Evolutionary conservation across 2,797 vertebrate species (phyloP), one percentile per base, ranked within the genome.

Genomic region (Staurois parvus): DNA sequence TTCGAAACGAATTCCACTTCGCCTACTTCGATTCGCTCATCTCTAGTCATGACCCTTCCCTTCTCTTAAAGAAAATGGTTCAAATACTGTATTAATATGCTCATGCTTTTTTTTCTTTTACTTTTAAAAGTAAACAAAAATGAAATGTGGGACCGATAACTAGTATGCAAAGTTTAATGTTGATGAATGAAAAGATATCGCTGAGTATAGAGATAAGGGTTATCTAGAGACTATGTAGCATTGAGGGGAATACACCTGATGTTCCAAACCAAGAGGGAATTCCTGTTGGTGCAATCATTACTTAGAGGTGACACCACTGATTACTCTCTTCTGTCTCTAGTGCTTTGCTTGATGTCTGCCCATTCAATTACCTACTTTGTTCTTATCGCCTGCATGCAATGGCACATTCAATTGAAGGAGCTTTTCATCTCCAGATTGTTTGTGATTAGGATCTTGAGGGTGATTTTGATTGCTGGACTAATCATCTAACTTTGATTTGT

Each of bases 401-500:
- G 77, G 42, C 40, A 79, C 66, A 34, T 69, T 52, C 66, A 79
- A 34, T 69, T 66, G 40, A 79, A 69, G 48, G 21, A 79, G 77
- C 64, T 69, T 79, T 69, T 79, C 66, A 52, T 69, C 29, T 79
- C 10, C 7, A 19, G 37, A 29, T 79, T 69, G n/a, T 32, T 69
- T 79, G 64, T 30, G 77, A 69, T 79, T 69, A 79, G 19, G 40
- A 79, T 79, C 77, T 79, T 30, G 52, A 69, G 19, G 10, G 77
- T 52, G 29, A 69, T 69, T 69, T 79, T 79, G 77, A 69, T 69
- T 11, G 10, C 28, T 52, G 42, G 28, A 69, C 77, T 69, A 69
- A 79, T 79, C 40, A 69, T 79, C 40, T n/a, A 52, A 52, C 40
- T 79, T 30, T 79, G 66, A 69, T 79, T 79, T 79, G 40, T 69